Base-by-base conservation (phyloP, 1,140 invertebrate genomes). In the Micrasema longulum region DNA sequence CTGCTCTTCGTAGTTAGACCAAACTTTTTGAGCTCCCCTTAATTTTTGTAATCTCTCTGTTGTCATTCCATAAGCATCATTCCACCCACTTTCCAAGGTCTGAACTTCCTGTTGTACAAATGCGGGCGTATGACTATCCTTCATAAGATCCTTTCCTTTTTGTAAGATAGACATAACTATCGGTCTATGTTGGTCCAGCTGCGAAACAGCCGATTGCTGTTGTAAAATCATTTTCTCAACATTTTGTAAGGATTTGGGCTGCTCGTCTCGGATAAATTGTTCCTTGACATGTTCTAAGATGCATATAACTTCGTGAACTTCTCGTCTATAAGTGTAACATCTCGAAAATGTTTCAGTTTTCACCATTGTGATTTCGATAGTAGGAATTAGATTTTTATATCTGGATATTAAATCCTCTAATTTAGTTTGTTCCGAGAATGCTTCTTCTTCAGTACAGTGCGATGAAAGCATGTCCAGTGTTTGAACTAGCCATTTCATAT, bases 401-500 rank as follows among this genome's bases (percentile, higher is more conserved):
- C 95, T 89, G 0, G 90, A 85, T 68, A 97, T 92, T 3, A 98
- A 82, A 72, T 90, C 89, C 80, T 97, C 93, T 12, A 98, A 84
- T 76, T 90, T 90, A 53, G 90, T 88, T 81, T 97, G 93, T 83
- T 94, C 92, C n/a, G 86, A 78, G 68, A 89, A 83, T 7, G 91
- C 91, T 82, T 97, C 93, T 48, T 89, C 86, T 76, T 95, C 92
- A 3, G 91, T 89, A 76, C 92, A 90, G 80, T 95, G 94, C 38
- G 92, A 90, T 4, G 93, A 89, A 63, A 98, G 86, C 71, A 91
- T 91, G 76, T 98, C 95, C 36, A 98, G 81, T 14, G 92, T 95
- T 83, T 96, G 93, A 0, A 97, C 94, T 45, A 98, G 84, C 94
- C 95, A 97, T 78, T 97, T 97, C 91, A 97, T 96, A 75, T 96